These are phyloP conservation scores for Salvelinus alpinus DNA, from an alignment of 2,113 vertebrate species.

Conservation along the genomic window DNA sequence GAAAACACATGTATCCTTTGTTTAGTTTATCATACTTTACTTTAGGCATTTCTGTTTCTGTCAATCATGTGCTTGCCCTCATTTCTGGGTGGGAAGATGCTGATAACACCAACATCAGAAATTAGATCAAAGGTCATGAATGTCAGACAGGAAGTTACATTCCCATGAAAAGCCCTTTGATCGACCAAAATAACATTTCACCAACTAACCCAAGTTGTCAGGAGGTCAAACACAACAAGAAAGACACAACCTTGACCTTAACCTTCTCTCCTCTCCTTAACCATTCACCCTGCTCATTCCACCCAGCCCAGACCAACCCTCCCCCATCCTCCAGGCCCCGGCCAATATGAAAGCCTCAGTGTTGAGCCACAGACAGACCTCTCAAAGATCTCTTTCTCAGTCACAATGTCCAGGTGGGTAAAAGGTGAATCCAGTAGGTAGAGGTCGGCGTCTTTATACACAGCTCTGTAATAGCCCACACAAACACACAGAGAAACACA, in stretches of 20 bases:
- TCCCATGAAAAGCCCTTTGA: too few species aligned
- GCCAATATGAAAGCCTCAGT: conserved; percentile 51
- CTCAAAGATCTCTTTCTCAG: conserved; percentile 99
- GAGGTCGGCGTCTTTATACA: conserved; percentile 96
- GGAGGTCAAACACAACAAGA: conserved; percentile 25
- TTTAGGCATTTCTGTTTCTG: too few species aligned
- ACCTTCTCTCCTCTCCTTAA: conserved; percentile 15
- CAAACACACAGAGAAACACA: background rate
- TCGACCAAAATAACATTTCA: too few species aligned
- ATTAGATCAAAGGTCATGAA: too few species aligned
- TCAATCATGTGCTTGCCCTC: too few species aligned
- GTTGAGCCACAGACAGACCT: conserved; percentile 82
- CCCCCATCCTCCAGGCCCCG: background rate
- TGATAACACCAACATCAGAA: too few species aligned
- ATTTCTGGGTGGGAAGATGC: too few species aligned
- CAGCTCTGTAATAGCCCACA: conserved; percentile 75
- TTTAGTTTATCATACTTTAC: too few species aligned
- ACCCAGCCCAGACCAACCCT: background rate
- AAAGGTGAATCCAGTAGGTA: conserved; percentile 97
- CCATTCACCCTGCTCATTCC: background rate
- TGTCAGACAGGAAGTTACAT: too few species aligned
- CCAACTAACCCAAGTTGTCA: background rate
- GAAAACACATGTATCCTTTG: conserved; percentile 11
- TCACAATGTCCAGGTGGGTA: conserved; percentile 95
- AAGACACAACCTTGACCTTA: conserved; percentile 39